Percentiles rank a stretch among this genome's conserved stretches.
These are phyloP conservation scores for Acrocephalus kingi DNA, from an alignment of 2,113 vertebrate genomes.

Conservation along the genomic window DNA sequence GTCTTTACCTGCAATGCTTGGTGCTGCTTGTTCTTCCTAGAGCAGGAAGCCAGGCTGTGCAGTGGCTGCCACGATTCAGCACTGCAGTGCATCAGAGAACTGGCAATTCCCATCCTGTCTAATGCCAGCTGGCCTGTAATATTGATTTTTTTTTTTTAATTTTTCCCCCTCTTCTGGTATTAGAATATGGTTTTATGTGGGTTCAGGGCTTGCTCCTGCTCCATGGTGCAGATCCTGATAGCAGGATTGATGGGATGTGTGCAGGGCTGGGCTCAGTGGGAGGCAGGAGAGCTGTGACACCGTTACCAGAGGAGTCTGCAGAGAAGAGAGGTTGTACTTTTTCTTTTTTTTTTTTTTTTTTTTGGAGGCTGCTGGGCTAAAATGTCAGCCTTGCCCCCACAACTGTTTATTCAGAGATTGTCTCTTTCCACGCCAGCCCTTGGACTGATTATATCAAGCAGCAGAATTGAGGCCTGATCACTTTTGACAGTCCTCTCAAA, in stretches of 20 bases:
- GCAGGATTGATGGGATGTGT: not conserved
- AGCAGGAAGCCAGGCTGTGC: not conserved
- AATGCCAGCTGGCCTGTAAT: constrained; percentile 24
- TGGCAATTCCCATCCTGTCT: constrained; percentile 3
- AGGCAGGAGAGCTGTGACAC: not conserved
- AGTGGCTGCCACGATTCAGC: not conserved
- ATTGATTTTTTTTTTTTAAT: not conserved
- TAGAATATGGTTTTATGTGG: not conserved
- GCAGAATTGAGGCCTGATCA: not conserved
- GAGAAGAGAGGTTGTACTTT: not conserved
- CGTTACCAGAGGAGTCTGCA: not conserved
- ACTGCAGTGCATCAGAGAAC: constrained; percentile 35
- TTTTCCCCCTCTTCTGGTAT: not conserved
- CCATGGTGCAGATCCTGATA: not conserved
- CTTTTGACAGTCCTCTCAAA: not conserved
- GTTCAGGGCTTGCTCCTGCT: not conserved
- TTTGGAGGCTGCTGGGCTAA: not conserved
- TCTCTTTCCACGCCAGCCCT: not conserved
- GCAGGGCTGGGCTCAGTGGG: not conserved
- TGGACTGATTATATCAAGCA: not conserved
- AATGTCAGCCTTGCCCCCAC: not conserved
- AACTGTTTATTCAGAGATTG: not conserved
- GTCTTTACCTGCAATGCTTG: not conserved
- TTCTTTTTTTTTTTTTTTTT: not conserved
- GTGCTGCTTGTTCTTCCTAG: not conserved